Conservation (phyloP, 2,888 invertebrate genomes). For the Spilarctia lutea region DNA sequence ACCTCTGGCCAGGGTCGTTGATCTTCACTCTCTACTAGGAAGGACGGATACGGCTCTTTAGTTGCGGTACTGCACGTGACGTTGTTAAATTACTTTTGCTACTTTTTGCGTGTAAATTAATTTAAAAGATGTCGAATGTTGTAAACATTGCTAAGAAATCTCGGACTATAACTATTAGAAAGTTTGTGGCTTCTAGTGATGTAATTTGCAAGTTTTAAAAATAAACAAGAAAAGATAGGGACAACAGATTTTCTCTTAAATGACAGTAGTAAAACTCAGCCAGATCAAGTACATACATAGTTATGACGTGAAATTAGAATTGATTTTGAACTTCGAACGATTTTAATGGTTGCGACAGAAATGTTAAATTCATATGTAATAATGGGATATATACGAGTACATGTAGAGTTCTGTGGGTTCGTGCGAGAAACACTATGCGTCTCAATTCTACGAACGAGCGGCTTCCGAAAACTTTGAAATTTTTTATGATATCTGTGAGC, state of each 20-base stretch:
- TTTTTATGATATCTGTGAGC: background rate
- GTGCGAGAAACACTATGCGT: background rate
- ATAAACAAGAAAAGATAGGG: background rate
- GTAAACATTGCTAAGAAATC: background rate
- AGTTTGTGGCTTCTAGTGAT: background rate
- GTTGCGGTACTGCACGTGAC: slow-evolving; percentile 28
- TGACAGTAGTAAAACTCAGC: background rate
- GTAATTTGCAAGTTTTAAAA: background rate
- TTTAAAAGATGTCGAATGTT: background rate
- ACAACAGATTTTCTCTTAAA: background rate
- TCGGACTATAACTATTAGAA: background rate
- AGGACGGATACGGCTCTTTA: slow-evolving; percentile 46
- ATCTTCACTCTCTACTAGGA: slow-evolving; percentile 47
- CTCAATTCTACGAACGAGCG: background rate
- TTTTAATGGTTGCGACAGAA: background rate
- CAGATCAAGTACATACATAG: background rate
- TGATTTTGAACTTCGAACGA: background rate
- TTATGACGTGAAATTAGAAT: background rate
- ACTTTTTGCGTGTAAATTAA: slow-evolving; percentile 5
- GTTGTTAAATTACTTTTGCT: slow-evolving; percentile 17
- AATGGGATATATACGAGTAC: background rate
- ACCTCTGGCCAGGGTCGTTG: slow-evolving; percentile 48
- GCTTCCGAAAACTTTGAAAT: background rate
- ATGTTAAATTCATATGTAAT: background rate
- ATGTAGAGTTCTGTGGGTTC: background rate